A percentile compares a stretch with the other conserved stretches of the same genome.
Conservation (phyloP, 1,140 invertebrate species). For the Drosophila quadrilineata region DNA sequence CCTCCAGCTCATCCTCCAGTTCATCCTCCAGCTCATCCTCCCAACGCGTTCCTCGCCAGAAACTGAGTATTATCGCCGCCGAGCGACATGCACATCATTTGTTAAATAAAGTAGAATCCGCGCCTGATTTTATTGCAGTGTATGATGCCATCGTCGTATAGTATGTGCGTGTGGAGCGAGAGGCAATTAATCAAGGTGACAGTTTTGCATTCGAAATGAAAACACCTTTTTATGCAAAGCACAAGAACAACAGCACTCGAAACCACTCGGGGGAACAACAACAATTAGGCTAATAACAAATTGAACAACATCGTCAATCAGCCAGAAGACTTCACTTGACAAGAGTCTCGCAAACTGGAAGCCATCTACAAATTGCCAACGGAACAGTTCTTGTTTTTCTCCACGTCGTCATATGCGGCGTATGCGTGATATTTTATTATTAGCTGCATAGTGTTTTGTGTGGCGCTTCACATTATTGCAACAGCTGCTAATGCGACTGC, state of each 20-base stretch:
- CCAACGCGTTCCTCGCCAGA: conserved; percentile 16
- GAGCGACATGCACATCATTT: conserved; percentile 72
- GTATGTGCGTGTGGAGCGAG: too few species aligned
- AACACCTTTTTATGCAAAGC: conserved; percentile 66
- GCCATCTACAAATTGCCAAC: conserved; percentile 36
- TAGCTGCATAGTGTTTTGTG: conserved; percentile 34
- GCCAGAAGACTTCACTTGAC: conserved; percentile 36
- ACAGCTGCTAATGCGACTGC: background rate
- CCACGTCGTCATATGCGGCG: conserved; percentile 1
- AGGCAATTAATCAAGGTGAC: conserved; percentile 70
- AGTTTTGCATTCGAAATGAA: conserved; percentile 71
- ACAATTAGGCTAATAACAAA: conserved; percentile 36
- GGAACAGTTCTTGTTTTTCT: conserved; percentile 11
- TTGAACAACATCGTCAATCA: conserved; percentile 66
- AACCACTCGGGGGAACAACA: conserved; percentile 37
- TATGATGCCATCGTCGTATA: too few species aligned
- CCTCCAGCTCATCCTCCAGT: conserved; percentile 28
- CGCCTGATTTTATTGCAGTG: conserved; percentile 1
- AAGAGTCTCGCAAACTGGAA: conserved; percentile 23
- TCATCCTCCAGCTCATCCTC: conserved; percentile 22
- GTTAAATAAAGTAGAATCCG: conserved; percentile 60
- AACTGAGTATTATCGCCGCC: conserved; percentile 53
- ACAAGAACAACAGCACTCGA: conserved; percentile 16
- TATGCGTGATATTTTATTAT: conserved; percentile 39
- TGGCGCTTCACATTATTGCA: conserved; percentile 53